These are phyloP conservation scores for Manis crassicaudata DNA, from an alignment of 2,797 vertebrate genomes.

Conservation along the genomic window DNA sequence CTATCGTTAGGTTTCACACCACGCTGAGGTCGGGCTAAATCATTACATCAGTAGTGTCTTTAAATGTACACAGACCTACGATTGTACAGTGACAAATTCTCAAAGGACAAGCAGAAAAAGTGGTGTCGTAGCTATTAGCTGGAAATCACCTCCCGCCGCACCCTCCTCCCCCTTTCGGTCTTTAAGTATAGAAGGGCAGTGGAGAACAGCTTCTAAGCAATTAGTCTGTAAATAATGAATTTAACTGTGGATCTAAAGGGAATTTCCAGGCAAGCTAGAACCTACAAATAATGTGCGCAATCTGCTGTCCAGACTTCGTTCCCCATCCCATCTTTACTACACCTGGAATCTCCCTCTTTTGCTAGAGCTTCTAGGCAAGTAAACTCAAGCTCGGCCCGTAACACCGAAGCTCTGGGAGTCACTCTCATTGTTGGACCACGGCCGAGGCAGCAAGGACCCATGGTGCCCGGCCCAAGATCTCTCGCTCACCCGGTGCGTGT, in stretches of 20 bases:
- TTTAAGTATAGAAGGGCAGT: background rate
- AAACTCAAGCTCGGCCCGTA: accelerated
- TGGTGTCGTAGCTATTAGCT: background rate
- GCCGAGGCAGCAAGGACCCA: background rate
- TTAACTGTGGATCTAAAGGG: background rate
- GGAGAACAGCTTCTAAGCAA: background rate
- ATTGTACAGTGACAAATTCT: background rate
- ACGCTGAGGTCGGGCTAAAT: background rate
- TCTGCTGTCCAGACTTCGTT: background rate
- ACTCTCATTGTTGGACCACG: accelerated
- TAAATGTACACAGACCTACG: background rate
- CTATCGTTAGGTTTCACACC: background rate
- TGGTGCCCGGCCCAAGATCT: background rate
- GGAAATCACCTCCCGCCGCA: background rate
- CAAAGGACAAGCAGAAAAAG: background rate
- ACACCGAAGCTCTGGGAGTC: no score
- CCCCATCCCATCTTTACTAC: background rate
- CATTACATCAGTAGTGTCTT: background rate
- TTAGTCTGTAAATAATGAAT: background rate
- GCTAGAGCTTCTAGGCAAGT: background rate
- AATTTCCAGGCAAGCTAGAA: background rate
- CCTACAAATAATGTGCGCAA: background rate
- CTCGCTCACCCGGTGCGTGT: conserved; percentile 94
- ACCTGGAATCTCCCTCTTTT: background rate
- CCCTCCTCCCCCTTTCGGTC: background rate